phyloP scores from a whole-genome alignment of 2,797 vertebrate species.

The Arctocebus calabarensis region DNA sequence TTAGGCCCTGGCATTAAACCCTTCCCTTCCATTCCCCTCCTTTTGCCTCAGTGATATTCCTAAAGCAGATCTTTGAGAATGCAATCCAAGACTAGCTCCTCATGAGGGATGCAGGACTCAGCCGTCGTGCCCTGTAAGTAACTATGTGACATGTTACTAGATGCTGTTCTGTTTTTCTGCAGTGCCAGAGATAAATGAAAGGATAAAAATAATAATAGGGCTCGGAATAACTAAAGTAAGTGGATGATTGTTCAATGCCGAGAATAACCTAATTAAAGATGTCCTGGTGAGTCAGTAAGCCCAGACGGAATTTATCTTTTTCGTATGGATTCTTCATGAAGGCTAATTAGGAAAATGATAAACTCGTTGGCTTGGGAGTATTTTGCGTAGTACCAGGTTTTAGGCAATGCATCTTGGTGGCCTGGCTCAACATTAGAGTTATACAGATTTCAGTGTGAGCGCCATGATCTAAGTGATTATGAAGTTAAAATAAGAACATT shows the following conservation, averaged over 20 bases:
- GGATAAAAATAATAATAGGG: neutral
- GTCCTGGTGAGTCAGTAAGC: neutral
- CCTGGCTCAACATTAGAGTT: neutral
- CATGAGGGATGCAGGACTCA: neutral
- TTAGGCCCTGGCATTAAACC: slow-evolving; percentile 65
- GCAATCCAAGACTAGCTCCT: neutral
- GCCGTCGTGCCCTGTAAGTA: neutral
- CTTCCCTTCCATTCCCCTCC: neutral
- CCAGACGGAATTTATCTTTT: neutral
- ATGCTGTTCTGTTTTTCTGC: neutral
- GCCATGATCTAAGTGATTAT: neutral
- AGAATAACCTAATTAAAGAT: neutral
- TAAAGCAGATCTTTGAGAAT: slow-evolving; percentile 18
- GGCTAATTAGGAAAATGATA: too few species aligned
- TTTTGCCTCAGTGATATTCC: neutral
- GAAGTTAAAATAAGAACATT: neutral
- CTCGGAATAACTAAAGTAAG: neutral
- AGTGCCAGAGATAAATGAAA: neutral
- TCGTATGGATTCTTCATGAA: neutral
- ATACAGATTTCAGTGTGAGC: neutral
- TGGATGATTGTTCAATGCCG: neutral
- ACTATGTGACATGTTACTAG: neutral
- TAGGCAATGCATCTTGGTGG: rapidly evolving
- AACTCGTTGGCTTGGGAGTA: neutral
- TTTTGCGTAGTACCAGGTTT: neutral